Evolutionary conservation across 1,140 invertebrate genomes (phyloP).

Genomic region (Paraescarpia echinospica): DNA sequence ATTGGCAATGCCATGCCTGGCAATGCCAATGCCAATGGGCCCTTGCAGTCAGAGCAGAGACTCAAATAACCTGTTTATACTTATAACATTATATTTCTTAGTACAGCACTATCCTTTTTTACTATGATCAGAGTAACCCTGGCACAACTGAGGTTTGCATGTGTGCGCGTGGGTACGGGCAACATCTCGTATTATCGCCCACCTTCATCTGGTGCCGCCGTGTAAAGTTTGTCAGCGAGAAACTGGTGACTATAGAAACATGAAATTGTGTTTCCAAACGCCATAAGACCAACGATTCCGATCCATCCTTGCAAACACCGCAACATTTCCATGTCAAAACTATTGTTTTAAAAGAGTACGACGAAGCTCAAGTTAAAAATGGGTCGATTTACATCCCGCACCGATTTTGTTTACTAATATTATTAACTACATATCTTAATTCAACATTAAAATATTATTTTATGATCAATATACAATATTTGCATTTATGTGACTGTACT

Average conservation of each 20-base stretch:
- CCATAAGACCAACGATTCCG: slow-evolving; percentile 43
- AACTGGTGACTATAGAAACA: slow-evolving; percentile 42
- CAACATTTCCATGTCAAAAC: not conserved
- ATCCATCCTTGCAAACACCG: slow-evolving; percentile 42
- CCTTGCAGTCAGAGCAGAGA: no score
- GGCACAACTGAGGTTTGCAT: no score
- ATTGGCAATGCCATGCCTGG: no score
- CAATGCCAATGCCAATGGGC: no score
- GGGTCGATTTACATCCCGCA: not conserved
- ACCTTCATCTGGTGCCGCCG: slow-evolving; percentile 26
- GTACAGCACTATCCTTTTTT: no score
- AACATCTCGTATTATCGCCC: not conserved
- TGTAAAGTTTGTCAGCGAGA: slow-evolving; percentile 40
- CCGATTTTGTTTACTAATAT: not conserved
- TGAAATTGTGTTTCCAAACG: slow-evolving; percentile 45
- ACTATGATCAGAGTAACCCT: not conserved
- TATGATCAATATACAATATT: not conserved
- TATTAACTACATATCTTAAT: not conserved
- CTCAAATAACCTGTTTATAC: no score
- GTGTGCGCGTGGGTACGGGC: not conserved
- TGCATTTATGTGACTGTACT: not conserved
- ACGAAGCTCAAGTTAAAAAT: not conserved
- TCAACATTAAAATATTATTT: not conserved
- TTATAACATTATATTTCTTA: no score
- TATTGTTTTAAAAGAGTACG: not conserved